Percentiles rank a stretch among this genome's conserved stretches.
phyloP scores from a whole-genome alignment of 2,113 vertebrate genomes.

The Bagarius yarrelli region DNA sequence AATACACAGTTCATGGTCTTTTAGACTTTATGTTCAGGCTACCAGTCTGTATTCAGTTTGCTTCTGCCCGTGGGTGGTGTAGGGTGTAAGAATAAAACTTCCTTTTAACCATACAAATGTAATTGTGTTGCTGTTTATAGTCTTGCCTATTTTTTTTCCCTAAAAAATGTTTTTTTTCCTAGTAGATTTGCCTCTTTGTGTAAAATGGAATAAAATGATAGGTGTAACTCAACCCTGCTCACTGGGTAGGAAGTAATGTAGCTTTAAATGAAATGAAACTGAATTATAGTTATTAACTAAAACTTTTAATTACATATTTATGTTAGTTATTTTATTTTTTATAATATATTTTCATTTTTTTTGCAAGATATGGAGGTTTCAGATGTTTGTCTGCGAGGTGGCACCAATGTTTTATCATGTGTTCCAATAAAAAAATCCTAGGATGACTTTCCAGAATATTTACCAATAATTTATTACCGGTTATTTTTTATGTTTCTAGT shows the following conservation, averaged over 20 bases:
- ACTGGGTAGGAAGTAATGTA: conserved; percentile 4
- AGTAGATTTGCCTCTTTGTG: conserved; percentile 39
- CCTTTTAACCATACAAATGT: conserved; percentile 33
- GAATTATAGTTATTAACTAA: background rate
- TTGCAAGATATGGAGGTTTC: background rate
- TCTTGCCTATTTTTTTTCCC: conserved; percentile 37
- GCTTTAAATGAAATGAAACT: background rate
- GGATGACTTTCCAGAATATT: conserved; percentile 18
- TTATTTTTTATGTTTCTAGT: no score
- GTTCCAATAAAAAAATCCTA: background rate
- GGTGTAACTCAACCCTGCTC: conserved; percentile 8
- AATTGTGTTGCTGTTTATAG: conserved; percentile 32
- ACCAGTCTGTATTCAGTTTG: conserved; percentile 38
- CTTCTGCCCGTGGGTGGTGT: conserved; percentile 28
- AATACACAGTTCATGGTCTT: conserved; percentile 20
- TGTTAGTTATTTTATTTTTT: no score
- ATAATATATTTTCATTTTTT: background rate
- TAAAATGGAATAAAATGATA: conserved; percentile 50
- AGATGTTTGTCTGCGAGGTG: conserved; percentile 25
- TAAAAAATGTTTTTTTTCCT: conserved; percentile 8
- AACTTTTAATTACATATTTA: background rate
- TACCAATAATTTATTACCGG: conserved; percentile 7
- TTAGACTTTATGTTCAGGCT: conserved; percentile 38
- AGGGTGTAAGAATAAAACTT: conserved; percentile 26
- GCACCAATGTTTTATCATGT: background rate